Percentiles rank a stretch among this genome's conserved stretches.
These are phyloP conservation scores for Emys orbicularis DNA, from an alignment of 2,797 vertebrate species.

Conservation along the genomic window DNA sequence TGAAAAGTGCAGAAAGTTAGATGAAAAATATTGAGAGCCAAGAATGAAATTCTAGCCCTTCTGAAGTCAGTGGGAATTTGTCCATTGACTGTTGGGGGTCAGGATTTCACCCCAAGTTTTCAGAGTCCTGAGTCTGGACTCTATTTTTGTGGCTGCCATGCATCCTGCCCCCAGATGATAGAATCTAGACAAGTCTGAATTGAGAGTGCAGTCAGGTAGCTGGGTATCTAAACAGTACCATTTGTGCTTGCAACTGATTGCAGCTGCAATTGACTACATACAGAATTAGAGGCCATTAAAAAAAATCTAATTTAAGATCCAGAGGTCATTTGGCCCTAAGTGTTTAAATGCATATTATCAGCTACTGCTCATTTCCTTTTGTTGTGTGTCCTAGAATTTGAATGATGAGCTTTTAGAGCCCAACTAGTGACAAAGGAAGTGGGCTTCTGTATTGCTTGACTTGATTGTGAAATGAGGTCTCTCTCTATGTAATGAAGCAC, in stretches of 20 bases:
- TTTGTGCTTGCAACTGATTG: constrained; percentile 34
- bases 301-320: constrained; percentile 20
- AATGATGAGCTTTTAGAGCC: not conserved
- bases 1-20: not conserved
- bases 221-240: not conserved
- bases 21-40: not conserved
- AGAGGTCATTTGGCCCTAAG: not conserved
- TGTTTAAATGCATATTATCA: constrained; percentile 7
- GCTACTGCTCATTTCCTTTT: constrained; percentile 23
- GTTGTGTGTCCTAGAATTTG: not conserved
- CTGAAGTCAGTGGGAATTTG: not conserved
- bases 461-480: constrained; percentile 35
- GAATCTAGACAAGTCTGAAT: not conserved
- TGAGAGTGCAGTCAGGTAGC: not conserved
- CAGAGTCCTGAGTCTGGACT: not conserved
- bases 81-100: not conserved
- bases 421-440: constrained; percentile 13
- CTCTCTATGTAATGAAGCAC: constrained; percentile 27
- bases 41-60: constrained; percentile 1
- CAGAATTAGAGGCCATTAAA: constrained; percentile 31
- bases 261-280: not conserved
- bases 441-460: constrained; percentile 14
- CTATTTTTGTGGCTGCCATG: not conserved
- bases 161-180: not conserved
- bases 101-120: not conserved